Conservation (phyloP, 2,797 vertebrate species). For the Neomorphus geoffroyi region DNA sequence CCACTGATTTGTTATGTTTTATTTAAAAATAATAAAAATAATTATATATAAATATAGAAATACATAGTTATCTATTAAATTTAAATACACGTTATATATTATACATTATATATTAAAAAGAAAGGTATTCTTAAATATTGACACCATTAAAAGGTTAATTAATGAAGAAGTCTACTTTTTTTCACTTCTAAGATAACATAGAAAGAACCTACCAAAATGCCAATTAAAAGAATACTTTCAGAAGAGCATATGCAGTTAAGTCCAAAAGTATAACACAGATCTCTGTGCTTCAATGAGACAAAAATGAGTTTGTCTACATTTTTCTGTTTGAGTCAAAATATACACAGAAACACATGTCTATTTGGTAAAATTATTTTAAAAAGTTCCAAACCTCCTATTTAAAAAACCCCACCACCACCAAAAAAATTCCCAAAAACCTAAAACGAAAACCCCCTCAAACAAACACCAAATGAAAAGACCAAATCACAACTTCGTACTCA, state of each 20-base stretch:
- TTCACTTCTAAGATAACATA: neutral
- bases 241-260: neutral
- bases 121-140: neutral
- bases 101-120: neutral
- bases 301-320: neutral
- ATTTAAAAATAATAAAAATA: neutral
- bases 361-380: neutral
- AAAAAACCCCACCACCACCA: neutral
- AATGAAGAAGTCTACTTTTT: neutral
- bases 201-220: neutral
- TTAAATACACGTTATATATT: neutral
- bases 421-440: neutral
- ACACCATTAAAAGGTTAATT: neutral
- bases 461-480: neutral
- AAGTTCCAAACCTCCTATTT: fast-evolving
- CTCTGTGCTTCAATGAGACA: neutral
- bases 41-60: neutral
- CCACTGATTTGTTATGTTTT: neutral
- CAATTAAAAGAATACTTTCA: neutral
- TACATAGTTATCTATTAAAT: neutral
- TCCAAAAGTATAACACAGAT: neutral
- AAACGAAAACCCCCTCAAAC: no score
- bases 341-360: neutral
- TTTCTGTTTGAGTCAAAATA: neutral
- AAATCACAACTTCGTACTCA: neutral